phyloP scores from a whole-genome alignment of 2,797 vertebrate genomes.

The Enteromius radiatus region DNA sequence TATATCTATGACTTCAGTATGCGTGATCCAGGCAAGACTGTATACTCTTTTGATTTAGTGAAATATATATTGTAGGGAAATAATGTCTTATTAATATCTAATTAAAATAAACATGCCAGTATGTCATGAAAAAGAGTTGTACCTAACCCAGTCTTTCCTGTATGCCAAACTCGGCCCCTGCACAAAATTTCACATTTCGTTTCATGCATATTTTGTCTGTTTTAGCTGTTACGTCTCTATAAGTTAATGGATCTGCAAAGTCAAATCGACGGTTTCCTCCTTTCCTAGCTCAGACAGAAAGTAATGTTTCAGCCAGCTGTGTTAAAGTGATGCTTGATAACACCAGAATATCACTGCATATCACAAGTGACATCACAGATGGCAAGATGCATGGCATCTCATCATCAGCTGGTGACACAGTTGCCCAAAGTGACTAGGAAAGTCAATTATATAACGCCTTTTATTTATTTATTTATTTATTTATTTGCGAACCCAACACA shows the following conservation, averaged over 20 bases:
- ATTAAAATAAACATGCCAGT: no score
- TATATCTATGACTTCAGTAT: background rate
- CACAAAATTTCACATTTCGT: background rate
- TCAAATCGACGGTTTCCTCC: constrained; percentile 1
- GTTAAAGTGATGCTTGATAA: constrained; percentile 57
- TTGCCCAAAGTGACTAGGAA: constrained; percentile 52
- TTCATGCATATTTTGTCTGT: no score
- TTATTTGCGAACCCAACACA: constrained; percentile 39
- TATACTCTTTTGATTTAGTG: background rate
- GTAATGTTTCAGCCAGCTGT: constrained; percentile 30
- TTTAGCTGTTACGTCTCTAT: background rate
- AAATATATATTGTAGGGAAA: background rate
- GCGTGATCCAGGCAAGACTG: background rate
- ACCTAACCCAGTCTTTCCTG: background rate
- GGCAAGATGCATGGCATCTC: constrained; percentile 53
- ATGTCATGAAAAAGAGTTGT: constrained; percentile 4
- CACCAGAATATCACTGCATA: constrained; percentile 57
- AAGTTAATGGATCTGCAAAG: background rate
- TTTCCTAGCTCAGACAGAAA: background rate
- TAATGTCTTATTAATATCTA: background rate
- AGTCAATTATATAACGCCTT: constrained; percentile 48
- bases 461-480: constrained; percentile 11
- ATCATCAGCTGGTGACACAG: constrained; percentile 60
- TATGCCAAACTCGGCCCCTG: background rate
- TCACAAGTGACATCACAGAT: constrained; percentile 65